phyloP scores from a whole-genome alignment of 2,797 vertebrate genomes.

The Lerista edwardsae region DNA sequence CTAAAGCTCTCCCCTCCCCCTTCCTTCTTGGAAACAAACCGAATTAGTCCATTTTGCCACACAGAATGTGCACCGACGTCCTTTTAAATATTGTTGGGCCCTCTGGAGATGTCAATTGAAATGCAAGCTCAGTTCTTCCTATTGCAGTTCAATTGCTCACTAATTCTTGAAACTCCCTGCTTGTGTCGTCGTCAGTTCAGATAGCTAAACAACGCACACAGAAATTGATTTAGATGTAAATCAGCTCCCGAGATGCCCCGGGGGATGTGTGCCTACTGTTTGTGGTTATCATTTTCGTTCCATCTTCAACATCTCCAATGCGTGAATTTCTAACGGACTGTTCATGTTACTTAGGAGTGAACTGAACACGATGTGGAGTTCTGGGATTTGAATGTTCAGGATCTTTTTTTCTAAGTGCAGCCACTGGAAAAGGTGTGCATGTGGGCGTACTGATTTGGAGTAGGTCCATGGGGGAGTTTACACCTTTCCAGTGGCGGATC shows the following conservation, averaged over 20 bases:
- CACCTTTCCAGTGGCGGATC: no score
- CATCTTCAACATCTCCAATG: not conserved
- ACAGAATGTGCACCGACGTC: not conserved
- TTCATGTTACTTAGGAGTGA: not conserved
- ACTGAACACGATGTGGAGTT: no score
- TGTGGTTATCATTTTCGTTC: not conserved
- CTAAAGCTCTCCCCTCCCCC: not conserved
- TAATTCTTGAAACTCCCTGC: not conserved
- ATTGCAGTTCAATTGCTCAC: not conserved
- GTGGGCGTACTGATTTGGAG: no score
- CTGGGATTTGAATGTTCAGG: no score
- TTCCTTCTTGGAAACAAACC: not conserved
- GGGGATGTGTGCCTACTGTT: no score
- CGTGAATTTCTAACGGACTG: not conserved
- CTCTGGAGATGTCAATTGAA: not conserved
- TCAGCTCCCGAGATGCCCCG: not conserved
- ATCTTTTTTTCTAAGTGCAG: no score
- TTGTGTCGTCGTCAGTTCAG: no score
- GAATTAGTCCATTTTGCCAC: not conserved
- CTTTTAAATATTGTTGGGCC: not conserved
- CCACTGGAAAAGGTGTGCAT: no score
- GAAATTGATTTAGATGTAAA: not conserved
- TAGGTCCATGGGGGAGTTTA: no score
- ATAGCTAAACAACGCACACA: not conserved
- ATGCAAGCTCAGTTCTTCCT: not conserved